phyloP scores from a whole-genome alignment of 2,113 vertebrate species.

The Takifugu bimaculatus region DNA sequence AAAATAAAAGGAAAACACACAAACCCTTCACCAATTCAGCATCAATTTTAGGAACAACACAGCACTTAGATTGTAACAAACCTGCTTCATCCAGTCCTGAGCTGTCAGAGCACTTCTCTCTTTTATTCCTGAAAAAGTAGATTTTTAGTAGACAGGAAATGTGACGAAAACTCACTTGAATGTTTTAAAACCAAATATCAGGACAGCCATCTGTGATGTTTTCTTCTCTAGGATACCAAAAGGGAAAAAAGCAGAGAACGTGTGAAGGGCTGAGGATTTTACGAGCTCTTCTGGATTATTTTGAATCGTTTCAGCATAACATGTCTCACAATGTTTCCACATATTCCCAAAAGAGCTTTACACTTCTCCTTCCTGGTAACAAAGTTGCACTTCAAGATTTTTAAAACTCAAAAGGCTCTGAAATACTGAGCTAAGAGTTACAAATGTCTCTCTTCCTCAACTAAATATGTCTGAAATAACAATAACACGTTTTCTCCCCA shows the following conservation, averaged over 20 bases:
- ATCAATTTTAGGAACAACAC: not conserved
- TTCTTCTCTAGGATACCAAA: conserved; percentile 37
- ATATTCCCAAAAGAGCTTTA: not conserved
- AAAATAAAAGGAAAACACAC: not conserved
- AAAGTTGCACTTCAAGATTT: too few species aligned
- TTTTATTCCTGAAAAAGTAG: not conserved
- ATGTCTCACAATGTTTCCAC: not conserved
- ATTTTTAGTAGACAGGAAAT: too few species aligned
- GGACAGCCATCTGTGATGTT: conserved; percentile 16
- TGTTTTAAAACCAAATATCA: conserved; percentile 15
- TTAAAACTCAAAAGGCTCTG: too few species aligned
- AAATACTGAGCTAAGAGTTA: too few species aligned
- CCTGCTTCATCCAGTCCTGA: conserved; percentile 31
- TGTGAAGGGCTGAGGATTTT: conserved; percentile 4
- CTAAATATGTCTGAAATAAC: too few species aligned
- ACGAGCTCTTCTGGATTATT: too few species aligned
- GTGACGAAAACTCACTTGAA: conserved; percentile 6
- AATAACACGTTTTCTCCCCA: too few species aligned
- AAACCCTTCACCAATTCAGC: not conserved
- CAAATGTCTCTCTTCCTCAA: too few species aligned
- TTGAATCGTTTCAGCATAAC: too few species aligned
- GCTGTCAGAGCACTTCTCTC: conserved; percentile 23
- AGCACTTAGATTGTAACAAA: conserved; percentile 8
- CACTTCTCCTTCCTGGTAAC: too few species aligned
- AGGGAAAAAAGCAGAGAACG: conserved; percentile 16